These are phyloP conservation scores for Oenanthe oenanthe DNA, from an alignment of 2,113 vertebrate species.

Conservation along the genomic window DNA sequence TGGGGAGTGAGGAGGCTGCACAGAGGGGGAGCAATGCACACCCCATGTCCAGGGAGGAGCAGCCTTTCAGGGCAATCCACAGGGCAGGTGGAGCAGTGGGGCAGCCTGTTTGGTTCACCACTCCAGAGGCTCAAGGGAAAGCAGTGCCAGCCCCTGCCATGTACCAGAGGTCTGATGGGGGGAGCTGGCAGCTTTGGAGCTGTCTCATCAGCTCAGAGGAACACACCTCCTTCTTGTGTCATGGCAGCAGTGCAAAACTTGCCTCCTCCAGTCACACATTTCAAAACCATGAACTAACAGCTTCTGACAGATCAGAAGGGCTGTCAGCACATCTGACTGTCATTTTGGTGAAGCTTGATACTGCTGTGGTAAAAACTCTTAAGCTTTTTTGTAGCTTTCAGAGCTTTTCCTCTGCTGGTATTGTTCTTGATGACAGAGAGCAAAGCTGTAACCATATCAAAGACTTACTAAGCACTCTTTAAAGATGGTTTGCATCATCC, in stretches of 20 bases:
- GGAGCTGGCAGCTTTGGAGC: neutral
- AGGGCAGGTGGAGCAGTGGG: neutral
- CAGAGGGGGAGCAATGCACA: accelerated
- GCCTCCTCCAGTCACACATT: conserved; percentile 13
- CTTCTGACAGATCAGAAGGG: conserved; percentile 21
- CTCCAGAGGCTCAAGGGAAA: neutral
- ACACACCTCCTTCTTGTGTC: neutral
- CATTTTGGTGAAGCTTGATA: neutral
- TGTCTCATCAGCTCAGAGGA: neutral
- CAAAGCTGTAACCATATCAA: conserved; percentile 9
- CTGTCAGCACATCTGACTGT: neutral
- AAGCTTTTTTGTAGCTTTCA: neutral
- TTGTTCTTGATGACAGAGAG: neutral
- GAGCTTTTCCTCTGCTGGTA: neutral
- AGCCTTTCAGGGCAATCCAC: neutral
- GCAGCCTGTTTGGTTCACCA: neutral
- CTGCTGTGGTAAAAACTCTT: neutral
- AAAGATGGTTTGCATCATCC: conserved; percentile 18
- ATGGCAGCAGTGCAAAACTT: neutral
- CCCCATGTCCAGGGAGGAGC: neutral
- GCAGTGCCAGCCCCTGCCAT: neutral
- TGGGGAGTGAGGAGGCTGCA: neutral
- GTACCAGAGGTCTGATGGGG: neutral
- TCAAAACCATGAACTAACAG: conserved; percentile 10
- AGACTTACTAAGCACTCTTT: conserved; percentile 65